phyloP scores from a whole-genome alignment of 2,797 vertebrate genomes.

The Pogoniulus pusillus region DNA sequence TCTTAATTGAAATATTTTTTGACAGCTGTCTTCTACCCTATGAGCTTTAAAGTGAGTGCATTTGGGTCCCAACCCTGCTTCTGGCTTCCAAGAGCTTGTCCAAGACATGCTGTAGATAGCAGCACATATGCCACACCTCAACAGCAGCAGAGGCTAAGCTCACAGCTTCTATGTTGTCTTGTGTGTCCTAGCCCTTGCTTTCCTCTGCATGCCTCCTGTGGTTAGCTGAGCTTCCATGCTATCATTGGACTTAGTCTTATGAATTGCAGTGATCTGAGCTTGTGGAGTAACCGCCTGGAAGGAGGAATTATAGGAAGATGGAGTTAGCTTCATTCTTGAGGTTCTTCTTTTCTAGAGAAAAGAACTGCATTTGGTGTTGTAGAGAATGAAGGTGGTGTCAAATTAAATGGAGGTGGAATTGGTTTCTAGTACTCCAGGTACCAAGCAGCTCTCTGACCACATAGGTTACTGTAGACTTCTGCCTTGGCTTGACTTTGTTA shows the following conservation, averaged over 20 bases:
- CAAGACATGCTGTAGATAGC: rapidly evolving
- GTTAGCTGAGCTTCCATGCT: rapidly evolving
- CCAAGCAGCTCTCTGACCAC: neutral
- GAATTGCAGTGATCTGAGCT: neutral
- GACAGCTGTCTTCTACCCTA: neutral
- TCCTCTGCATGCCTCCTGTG: neutral
- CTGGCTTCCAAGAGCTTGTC: neutral
- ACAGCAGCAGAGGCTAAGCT: neutral
- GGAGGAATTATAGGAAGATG: neutral
- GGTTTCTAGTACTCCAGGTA: neutral
- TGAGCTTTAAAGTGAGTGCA: neutral
- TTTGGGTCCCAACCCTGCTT: neutral
- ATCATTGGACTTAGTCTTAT: rapidly evolving
- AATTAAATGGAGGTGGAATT: neutral
- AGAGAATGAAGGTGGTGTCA: neutral
- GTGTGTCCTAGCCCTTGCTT: neutral
- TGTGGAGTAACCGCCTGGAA: neutral
- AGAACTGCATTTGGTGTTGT: rapidly evolving
- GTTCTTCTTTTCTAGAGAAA: rapidly evolving
- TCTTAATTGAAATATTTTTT: neutral
- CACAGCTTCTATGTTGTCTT: neutral
- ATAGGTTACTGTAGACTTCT: neutral
- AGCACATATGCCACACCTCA: too few species aligned
- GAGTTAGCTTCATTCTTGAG: neutral
- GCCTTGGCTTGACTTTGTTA: neutral